Evolutionary conservation across 2,797 vertebrate species (phyloP).

Genomic region (Chloroceryle inda): DNA sequence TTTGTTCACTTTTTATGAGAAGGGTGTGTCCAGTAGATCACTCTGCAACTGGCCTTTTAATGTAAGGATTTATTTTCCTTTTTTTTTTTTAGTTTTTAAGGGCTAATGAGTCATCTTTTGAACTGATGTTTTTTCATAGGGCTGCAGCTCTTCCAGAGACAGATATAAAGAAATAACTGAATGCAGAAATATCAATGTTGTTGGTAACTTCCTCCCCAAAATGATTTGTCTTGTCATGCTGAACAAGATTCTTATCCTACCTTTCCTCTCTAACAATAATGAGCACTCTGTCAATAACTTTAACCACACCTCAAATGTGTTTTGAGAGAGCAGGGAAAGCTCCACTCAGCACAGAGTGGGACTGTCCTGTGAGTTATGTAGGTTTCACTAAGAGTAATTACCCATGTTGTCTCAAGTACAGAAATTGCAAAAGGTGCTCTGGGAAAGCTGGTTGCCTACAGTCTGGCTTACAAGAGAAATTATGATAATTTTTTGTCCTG

Average conservation of each 20-base stretch:
- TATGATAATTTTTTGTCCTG: background rate
- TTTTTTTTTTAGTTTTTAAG: background rate
- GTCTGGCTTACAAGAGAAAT: background rate
- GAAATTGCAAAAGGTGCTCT: background rate
- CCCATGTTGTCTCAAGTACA: background rate
- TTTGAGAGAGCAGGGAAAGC: background rate
- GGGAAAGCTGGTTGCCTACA: background rate
- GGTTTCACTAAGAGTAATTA: background rate
- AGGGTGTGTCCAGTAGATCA: background rate
- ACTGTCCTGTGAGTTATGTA: background rate
- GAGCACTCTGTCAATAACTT: background rate
- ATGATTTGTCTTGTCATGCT: background rate
- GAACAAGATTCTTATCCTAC: background rate
- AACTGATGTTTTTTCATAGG: background rate
- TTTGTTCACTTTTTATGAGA: background rate
- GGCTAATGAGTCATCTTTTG: background rate
- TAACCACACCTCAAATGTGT: background rate
- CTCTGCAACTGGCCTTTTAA: background rate
- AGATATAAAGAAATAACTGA: background rate
- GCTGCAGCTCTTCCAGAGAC: background rate
- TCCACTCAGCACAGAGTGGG: background rate
- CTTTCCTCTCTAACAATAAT: background rate
- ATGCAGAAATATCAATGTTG: background rate
- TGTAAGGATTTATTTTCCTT: background rate
- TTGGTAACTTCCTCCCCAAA: background rate